These are phyloP conservation scores for Coregonus sp. DNA, from an alignment of 2,797 vertebrate genomes.

Conservation along the genomic window DNA sequence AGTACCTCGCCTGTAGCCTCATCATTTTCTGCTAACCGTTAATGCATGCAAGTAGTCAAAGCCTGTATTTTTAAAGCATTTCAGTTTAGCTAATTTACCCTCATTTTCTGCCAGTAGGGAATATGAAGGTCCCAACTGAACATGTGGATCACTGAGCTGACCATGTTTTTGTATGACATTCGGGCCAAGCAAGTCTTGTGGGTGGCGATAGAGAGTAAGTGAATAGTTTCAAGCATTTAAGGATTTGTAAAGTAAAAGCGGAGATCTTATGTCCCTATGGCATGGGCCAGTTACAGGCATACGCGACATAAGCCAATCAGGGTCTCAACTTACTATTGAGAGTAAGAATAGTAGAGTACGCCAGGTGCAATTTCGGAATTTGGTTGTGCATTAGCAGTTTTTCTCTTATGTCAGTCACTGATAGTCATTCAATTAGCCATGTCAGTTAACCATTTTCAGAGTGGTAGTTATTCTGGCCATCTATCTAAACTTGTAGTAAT, in stretches of 20 bases:
- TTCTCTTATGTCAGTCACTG: too few species aligned
- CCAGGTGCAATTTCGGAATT: too few species aligned
- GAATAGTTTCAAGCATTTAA: constrained; percentile 45
- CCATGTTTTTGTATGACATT: constrained; percentile 63
- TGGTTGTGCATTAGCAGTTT: too few species aligned
- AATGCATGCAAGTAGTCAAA: constrained; percentile 34
- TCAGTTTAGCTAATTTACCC: constrained; percentile 17
- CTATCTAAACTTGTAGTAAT: too few species aligned
- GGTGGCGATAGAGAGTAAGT: constrained; percentile 39
- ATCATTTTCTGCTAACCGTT: constrained; percentile 26
- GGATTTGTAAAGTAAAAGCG: constrained; percentile 56
- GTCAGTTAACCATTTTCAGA: too few species aligned
- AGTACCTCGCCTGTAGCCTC: constrained; percentile 50
- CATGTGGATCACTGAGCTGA: background rate
- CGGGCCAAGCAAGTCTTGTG: constrained; percentile 69
- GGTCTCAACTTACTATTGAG: too few species aligned
- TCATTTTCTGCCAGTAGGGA: background rate
- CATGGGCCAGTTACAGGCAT: too few species aligned
- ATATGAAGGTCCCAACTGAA: background rate
- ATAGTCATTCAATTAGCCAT: too few species aligned
- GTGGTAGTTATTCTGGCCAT: too few species aligned
- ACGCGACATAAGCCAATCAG: too few species aligned
- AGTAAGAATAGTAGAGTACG: too few species aligned
- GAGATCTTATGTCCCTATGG: constrained; percentile 34
- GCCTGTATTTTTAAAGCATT: constrained; percentile 18